Percentiles rank a stretch among this genome's conserved stretches.
These are phyloP conservation scores for Papilio aristodemus DNA, from an alignment of 1,140 invertebrate species.

Conservation along the genomic window DNA sequence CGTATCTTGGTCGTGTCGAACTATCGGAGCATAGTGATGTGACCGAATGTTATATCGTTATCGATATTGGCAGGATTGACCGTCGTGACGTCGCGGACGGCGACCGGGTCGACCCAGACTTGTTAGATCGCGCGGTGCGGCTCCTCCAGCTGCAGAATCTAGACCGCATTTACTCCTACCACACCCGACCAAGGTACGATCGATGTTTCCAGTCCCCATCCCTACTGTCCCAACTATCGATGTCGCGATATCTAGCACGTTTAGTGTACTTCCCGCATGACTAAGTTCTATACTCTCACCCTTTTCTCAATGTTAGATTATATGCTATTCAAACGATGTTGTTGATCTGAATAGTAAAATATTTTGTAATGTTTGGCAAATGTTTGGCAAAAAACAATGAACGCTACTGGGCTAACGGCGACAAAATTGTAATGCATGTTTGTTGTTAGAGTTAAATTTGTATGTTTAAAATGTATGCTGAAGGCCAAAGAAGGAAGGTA, in stretches of 20 bases:
- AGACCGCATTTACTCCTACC: conserved; percentile 79
- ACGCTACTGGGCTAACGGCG: too few relatives aligned
- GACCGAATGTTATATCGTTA: conserved; percentile 62
- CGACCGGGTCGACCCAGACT: conserved; percentile 67
- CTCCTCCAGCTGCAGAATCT: conserved; percentile 77
- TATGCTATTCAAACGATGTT: neutral
- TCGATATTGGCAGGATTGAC: conserved; percentile 77
- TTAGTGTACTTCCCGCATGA: conserved; percentile 42
- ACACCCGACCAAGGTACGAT: conserved; percentile 80
- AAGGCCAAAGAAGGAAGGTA: too few relatives aligned
- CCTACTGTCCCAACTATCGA: conserved; percentile 32
- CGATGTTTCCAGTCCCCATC: conserved; percentile 57
- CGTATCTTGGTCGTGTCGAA: conserved; percentile 59
- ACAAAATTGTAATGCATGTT: too few relatives aligned
- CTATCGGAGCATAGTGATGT: conserved; percentile 51
- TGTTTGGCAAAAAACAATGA: too few relatives aligned
- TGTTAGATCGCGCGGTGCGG: conserved; percentile 75
- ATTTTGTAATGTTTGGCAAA: neutral
- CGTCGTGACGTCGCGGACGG: conserved; percentile 70
- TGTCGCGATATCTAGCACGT: conserved; percentile 11
- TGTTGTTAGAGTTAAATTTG: too few relatives aligned
- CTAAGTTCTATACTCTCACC: neutral
- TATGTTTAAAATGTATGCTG: too few relatives aligned
- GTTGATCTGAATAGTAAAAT: neutral
- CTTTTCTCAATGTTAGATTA: conserved; percentile 12